Evolutionary conservation across 1,140 invertebrate genomes (phyloP), one percentile per base, ranked within the genome.

Genomic region (Nebria ingens): DNA sequence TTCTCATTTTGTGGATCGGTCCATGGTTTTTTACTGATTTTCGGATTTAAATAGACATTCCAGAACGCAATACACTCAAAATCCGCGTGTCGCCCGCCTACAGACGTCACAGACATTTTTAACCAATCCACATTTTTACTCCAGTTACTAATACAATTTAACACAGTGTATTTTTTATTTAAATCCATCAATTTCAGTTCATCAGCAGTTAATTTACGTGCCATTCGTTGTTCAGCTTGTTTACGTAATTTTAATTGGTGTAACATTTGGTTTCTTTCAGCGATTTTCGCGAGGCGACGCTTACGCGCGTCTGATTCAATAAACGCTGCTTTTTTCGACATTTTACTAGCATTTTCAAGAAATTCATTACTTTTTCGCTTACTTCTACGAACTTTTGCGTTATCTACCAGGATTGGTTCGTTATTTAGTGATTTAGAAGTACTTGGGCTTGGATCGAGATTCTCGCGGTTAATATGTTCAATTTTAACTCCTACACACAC

Each of bases 21-120:
- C 83, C 84, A 88, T 20, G 67, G 67, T 2, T 59, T 65, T 58
- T 82, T 85, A 53, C 80, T 85, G 13, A 86, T 75, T 4, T 72
- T 62, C 0, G 84, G 85, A 63, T 83, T 79, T 52, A 86, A 62
- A 62, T 79, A 85, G 15, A 81, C 70, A 54, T 79, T 76, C 86
- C 86, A 88, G 64, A 85, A 77, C 0, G 76, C 74, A 42, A 72
- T 62, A 62, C 79, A 83, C 62, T 79, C 80, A 1, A 69, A 65
- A 0, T 73, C 62, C 0, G 71, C 72, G 59, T 79, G 79, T 11
- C 71, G 69, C 55, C 67, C 67, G 21, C 53, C 58, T 13, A 66
- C 52, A 53, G 60, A 61, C 12, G 52, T 53, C 21, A 58, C 51
- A 15, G 64, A 42, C 19, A 65, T 61, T 54, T 55, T 56, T 45